Conservation (phyloP, 2,797 vertebrate species). For the Enteromius radiatus region DNA sequence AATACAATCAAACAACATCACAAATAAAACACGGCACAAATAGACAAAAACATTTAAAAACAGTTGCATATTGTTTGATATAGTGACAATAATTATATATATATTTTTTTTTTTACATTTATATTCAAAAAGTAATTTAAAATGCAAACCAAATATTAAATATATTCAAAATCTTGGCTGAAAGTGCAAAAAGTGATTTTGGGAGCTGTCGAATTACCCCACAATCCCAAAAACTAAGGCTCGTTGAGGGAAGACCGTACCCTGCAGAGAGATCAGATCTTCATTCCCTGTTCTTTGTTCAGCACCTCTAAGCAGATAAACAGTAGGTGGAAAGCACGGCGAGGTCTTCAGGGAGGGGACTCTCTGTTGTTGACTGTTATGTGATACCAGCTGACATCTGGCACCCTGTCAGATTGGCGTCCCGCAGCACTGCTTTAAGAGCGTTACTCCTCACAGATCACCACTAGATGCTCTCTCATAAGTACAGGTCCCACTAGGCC, state of each 20-base stretch:
- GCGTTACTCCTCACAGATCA: slow-evolving; percentile 18
- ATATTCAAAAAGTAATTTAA: too few species aligned
- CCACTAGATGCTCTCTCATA: slow-evolving; percentile 10
- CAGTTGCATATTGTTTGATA: too few species aligned
- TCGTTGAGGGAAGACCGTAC: neutral
- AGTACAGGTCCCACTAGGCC: slow-evolving; percentile 34
- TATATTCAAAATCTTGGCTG: neutral
- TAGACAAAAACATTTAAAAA: too few species aligned
- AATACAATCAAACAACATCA: too few species aligned
- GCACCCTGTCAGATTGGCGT: slow-evolving; percentile 47
- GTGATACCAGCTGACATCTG: slow-evolving; percentile 61
- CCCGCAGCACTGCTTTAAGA: slow-evolving; percentile 36
- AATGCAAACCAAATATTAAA: neutral
- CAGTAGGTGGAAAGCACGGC: slow-evolving; percentile 21
- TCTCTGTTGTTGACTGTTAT: slow-evolving; percentile 55
- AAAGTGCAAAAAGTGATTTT: neutral
- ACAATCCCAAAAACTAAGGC: neutral
- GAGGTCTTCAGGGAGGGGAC: slow-evolving; percentile 32
- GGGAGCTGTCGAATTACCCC: neutral
- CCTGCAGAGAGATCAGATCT: neutral
- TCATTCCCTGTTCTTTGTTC: slow-evolving; percentile 32
- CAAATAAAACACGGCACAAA: too few species aligned
- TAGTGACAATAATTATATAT: too few species aligned
- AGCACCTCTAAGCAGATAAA: slow-evolving; percentile 17
- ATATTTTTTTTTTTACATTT: too few species aligned